These are phyloP conservation scores for Meriones unguiculatus DNA, from an alignment of 2,113 vertebrate genomes.

Conservation along the genomic window DNA sequence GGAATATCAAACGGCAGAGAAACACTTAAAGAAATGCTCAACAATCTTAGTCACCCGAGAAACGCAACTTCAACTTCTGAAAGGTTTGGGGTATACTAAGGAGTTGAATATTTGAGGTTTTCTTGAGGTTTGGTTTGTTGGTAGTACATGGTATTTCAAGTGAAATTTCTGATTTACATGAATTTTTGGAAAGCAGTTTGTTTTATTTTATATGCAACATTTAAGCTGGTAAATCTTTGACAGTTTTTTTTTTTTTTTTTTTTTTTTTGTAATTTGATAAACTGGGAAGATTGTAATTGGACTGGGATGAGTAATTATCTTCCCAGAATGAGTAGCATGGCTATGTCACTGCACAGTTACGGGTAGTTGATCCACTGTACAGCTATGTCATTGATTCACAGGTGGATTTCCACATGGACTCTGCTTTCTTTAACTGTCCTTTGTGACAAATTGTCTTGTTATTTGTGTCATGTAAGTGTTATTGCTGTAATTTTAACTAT, in stretches of 20 bases:
- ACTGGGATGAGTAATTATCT: not conserved
- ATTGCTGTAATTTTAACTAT: not conserved
- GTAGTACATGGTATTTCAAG: not conserved
- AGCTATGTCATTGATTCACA: not conserved
- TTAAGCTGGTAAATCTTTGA: slow-evolving; percentile 57
- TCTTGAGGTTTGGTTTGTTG: not conserved
- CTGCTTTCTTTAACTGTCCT: not conserved
- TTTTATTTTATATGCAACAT: not conserved
- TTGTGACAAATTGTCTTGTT: not conserved
- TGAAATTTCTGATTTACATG: not conserved
- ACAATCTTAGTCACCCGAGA: no score
- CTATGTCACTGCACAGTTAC: not conserved
- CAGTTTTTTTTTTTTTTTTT: no score
- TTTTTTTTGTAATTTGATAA: not conserved
- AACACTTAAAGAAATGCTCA: no score
- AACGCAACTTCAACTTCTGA: not conserved
- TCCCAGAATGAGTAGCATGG: not conserved
- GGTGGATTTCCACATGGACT: not conserved
- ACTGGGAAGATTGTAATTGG: not conserved
- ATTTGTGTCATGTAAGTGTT: not conserved
- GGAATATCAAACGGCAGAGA: no score
- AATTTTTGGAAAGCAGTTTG: not conserved
- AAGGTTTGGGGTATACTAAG: not conserved
- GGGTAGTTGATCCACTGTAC: not conserved
- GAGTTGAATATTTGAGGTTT: not conserved